A percentile compares a stretch with the other conserved stretches of the same genome.
Evolutionary conservation across 2,888 invertebrate genomes (phyloP).

Genomic region (Falcaria lacertinaria): DNA sequence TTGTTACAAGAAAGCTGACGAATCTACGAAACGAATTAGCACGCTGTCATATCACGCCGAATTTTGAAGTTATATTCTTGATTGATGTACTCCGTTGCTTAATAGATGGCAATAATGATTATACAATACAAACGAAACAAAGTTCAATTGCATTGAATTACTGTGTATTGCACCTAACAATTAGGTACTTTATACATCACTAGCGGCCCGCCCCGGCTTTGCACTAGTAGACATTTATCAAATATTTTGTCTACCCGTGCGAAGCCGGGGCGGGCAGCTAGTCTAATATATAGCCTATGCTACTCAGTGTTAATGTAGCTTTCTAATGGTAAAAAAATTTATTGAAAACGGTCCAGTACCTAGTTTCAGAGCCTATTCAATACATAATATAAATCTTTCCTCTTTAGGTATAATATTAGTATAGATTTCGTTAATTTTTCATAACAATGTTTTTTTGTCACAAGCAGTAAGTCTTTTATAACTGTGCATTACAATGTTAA

Average conservation of each 20-base stretch:
- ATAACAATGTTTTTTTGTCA: not conserved
- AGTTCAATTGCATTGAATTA: constrained; percentile 5
- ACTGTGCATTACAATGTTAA: not conserved
- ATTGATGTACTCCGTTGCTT: constrained; percentile 17
- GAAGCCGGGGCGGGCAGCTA: too few relatives aligned
- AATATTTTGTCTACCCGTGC: too few relatives aligned
- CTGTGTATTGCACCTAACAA: constrained; percentile 6
- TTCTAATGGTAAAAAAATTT: too few relatives aligned
- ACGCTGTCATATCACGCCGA: constrained; percentile 4
- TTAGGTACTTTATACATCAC: too few relatives aligned
- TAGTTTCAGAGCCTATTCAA: too few relatives aligned
- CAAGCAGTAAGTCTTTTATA: not conserved
- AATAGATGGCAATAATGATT: constrained; percentile 12
- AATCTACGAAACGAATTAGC: not conserved
- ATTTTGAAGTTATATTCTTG: constrained; percentile 12
- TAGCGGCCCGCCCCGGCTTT: too few relatives aligned
- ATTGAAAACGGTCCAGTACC: too few relatives aligned
- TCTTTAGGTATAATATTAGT: too few relatives aligned
- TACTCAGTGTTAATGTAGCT: too few relatives aligned
- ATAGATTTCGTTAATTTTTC: constrained; percentile 11
- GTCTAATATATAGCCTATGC: too few relatives aligned
- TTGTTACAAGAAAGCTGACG: constrained; percentile 10
- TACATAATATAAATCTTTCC: too few relatives aligned
- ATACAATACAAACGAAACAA: constrained; percentile 15
- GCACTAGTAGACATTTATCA: too few relatives aligned